Percentiles rank a stretch among this genome's conserved stretches.
Evolutionary conservation across 2,888 invertebrate species (phyloP).

Genomic region (Conomelus anceps): DNA sequence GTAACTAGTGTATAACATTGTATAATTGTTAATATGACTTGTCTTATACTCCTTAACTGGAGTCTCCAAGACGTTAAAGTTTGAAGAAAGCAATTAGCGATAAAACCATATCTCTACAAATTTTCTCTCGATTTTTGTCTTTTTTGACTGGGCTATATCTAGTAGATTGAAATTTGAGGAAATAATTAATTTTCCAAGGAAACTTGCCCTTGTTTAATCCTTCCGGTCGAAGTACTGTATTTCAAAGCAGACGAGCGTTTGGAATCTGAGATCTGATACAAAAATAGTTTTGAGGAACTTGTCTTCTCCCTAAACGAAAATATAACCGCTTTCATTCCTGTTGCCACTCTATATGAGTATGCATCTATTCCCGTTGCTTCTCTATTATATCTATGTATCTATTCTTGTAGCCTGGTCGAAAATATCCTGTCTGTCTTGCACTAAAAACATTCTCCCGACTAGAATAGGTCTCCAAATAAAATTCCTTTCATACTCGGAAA

Average conservation of each 20-base stretch:
- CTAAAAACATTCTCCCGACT: not conserved
- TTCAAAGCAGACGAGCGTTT: not conserved
- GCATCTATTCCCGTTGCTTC: not conserved
- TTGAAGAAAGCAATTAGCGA: too few relatives aligned
- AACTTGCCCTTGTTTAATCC: not conserved
- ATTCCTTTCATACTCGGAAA: not conserved
- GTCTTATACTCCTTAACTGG: too few relatives aligned
- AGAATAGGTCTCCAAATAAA: not conserved
- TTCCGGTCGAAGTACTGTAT: not conserved
- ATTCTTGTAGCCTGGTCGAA: not conserved
- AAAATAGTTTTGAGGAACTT: not conserved
- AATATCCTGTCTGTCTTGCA: not conserved
- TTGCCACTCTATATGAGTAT: not conserved
- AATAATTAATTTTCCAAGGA: not conserved
- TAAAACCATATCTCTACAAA: too few relatives aligned
- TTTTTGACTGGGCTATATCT: too few relatives aligned
- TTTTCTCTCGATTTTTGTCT: too few relatives aligned
- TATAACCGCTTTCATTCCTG: not conserved
- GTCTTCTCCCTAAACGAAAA: not conserved
- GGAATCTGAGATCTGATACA: not conserved
- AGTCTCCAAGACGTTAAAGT: too few relatives aligned
- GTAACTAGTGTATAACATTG: too few relatives aligned
- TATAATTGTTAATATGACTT: too few relatives aligned
- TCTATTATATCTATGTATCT: not conserved
- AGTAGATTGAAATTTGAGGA: not conserved